Base-by-base conservation (phyloP, 1,140 invertebrate species). In the Lethrus apterus region DNA sequence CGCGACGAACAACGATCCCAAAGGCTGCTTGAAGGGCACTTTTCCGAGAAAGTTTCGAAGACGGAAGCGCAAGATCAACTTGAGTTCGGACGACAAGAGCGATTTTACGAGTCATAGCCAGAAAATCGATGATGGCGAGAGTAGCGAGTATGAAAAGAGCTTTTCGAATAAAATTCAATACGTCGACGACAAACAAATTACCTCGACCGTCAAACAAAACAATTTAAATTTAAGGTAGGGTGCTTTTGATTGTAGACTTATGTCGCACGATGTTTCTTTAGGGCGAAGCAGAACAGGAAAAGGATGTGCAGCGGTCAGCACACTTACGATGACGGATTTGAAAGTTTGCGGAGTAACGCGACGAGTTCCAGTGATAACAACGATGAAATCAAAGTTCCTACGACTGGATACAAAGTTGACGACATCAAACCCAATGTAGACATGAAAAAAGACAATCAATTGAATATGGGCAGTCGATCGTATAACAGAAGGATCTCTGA, bases 301-400 rank as follows among this genome's bases (percentile, higher is more conserved):
- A n/a, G 44, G 85, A 86, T n/a, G n/a, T n/a, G n/a, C n/a, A n/a
- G n/a, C n/a, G 23, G 5, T 26, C 23, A n/a, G 13, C 29, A 24
- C 17, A 42, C 24, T 5, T 3, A 42, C 32, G 86, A 89, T 59
- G 86, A 89, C 66, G 86, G 86, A 10, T 89, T 89, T 64, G 86
- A 89, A 68, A 89, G 86, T 61, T 70, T 89, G n/a, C 86, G 86
- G 61, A 82, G 84, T 10, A 86, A 86, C 61, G 83, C 80, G 50
- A 86, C 84, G 1, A 83, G 85, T 64, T 81, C 62, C 18, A 67
- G 68, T 63, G 68, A 74, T 49, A 66, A 66, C 48, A 57, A 55
- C 34, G 64, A 71, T 13, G 46, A 46, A 36, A 26, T 17, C 13
- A 23, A 56, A 58, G 26, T 49, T 49, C 41, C 35, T 38, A 38